Percentiles rank a stretch among this genome's conserved stretches.
Conservation (phyloP, 1,140 invertebrate species). For the Drosophila truncata region DNA sequence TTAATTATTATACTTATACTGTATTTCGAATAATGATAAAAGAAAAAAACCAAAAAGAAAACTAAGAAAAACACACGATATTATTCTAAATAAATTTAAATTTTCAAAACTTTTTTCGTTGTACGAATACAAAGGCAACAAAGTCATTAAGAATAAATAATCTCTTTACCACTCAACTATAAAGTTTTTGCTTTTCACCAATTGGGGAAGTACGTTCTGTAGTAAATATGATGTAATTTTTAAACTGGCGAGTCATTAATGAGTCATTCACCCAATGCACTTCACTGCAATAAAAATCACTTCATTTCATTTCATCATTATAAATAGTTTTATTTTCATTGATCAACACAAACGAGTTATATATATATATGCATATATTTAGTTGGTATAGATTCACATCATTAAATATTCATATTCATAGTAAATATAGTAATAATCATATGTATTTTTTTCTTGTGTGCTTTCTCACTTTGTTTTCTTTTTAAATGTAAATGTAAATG, state of each 20-base stretch:
- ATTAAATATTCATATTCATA: slow-evolving; percentile 41
- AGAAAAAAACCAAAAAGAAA: slow-evolving; percentile 1
- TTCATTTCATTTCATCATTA: slow-evolving; percentile 39
- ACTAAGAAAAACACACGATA: slow-evolving; percentile 49
- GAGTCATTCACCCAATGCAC: slow-evolving; percentile 1
- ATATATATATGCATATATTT: slow-evolving; percentile 34
- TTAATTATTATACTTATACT: slow-evolving; percentile 72
- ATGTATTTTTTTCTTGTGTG: slow-evolving; percentile 57
- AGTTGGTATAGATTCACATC: slow-evolving; percentile 42
- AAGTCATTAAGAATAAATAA: slow-evolving; percentile 58
- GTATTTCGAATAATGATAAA: slow-evolving; percentile 61
- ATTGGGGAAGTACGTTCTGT: slow-evolving; percentile 1
- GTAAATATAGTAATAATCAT: slow-evolving; percentile 57
- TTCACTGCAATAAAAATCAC: neutral
- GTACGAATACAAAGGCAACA: slow-evolving; percentile 38
- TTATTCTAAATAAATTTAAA: slow-evolving; percentile 72
- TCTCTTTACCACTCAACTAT: slow-evolving; percentile 51
- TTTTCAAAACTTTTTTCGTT: slow-evolving; percentile 69
- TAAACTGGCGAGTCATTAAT: neutral
- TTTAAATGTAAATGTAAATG: neutral
- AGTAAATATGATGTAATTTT: neutral
- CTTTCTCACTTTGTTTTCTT: slow-evolving; percentile 15
- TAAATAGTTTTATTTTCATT: slow-evolving; percentile 77
- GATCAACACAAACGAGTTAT: slow-evolving; percentile 72
- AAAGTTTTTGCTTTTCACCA: neutral